phyloP scores from a whole-genome alignment of 2,797 vertebrate genomes.

The Oreonectes daqikongensis region DNA sequence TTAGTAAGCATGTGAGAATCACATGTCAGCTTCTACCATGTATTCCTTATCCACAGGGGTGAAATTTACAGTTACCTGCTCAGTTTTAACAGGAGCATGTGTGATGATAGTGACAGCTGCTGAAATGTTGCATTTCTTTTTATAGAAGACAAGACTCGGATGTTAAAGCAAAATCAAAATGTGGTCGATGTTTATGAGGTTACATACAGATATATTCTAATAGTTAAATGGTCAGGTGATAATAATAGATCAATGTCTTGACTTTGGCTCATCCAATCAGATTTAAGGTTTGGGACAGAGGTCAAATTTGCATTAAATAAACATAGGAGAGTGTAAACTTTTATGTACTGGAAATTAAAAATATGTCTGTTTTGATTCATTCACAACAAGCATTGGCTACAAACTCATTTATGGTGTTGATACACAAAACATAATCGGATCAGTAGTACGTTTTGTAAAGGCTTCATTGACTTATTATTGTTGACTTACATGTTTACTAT shows the following conservation, averaged over 20 bases:
- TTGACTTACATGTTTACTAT: too few relatives aligned
- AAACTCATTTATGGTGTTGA: too few relatives aligned
- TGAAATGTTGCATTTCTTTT: background rate
- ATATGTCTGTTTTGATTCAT: too few relatives aligned
- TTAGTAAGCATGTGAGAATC: slow-evolving; percentile 38
- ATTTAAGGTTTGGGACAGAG: background rate
- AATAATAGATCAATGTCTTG: background rate
- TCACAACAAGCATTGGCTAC: too few relatives aligned
- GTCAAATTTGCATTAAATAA: background rate
- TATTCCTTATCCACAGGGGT: background rate
- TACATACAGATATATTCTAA: background rate
- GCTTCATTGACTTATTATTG: too few relatives aligned
- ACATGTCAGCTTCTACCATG: slow-evolving; percentile 35
- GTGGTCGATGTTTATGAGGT: background rate
- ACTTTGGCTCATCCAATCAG: background rate
- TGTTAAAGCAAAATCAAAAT: background rate
- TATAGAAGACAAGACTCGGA: background rate
- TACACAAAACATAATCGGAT: too few relatives aligned
- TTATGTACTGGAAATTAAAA: background rate
- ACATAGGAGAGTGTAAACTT: background rate
- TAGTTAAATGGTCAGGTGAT: background rate
- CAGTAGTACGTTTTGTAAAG: too few relatives aligned
- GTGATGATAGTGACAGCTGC: background rate
- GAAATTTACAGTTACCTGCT: background rate
- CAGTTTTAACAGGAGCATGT: background rate